Evolutionary conservation across 2,797 vertebrate species (phyloP), one percentile per base, ranked within the genome.

Genomic region (Lacerta agilis): DNA sequence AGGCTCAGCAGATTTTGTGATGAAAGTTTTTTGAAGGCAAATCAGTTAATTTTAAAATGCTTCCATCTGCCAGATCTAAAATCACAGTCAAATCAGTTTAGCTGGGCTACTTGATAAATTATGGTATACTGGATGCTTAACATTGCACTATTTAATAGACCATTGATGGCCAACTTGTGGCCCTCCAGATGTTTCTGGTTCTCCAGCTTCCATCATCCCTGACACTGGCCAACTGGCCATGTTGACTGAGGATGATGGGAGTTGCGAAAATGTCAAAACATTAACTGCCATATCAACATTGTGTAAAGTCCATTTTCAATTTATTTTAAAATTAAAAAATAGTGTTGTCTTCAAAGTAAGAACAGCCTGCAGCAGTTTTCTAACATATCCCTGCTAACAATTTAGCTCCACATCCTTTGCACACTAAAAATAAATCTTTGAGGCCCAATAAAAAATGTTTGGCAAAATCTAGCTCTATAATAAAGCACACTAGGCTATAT

Each of bases 181-280:
- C 11, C 49, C 49, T 49, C 49, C 49, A 49, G 49, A 15, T 49
- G 49, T 49, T 49, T 49, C 49, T 49, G 49, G 49, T 13, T 13
- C 49, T 55, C 49, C 49, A 55, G 49, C 49, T 55, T 55, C 49
- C 13, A 55, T 55, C 49, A 55, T 55, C 49, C 49, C 49, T 55
- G 49, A 55, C 49, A 55, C 49, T 55, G 49, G 49, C 3, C 13
- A 55, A 55, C 49, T 55, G 49, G 49, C 3, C 13, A 55, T 55
- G 49, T 55, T 55, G 49, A 15, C 49, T 15, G 49, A 55, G 49
- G 13, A 55, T 15, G 13, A 55, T 55, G 49, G 49, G 13, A 55
- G 49, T 55, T 55, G 49, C 13, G 87, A 82, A 96, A 96, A 95
- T 87, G 76, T 86, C 85, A 93, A 79, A 85, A 96, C 95, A 96